Conservation (phyloP, 2,888 invertebrate genomes). For the Adelognathus sp. region DNA sequence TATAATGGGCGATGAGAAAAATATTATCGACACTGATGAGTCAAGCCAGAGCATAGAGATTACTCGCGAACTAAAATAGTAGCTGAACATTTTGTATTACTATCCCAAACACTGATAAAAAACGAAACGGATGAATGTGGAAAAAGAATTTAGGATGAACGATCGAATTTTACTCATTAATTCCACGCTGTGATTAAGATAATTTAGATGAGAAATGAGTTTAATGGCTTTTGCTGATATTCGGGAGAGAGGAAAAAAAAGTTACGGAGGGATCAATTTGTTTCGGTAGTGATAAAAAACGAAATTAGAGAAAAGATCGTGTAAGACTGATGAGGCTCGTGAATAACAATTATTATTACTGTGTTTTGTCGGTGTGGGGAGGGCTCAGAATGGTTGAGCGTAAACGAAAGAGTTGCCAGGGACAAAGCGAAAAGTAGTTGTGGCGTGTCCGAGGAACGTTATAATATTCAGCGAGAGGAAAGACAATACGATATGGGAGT, state of each 20-base stretch:
- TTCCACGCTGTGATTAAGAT: too few relatives aligned
- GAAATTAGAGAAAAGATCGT: not conserved
- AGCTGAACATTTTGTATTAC: too few relatives aligned
- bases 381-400: slow-evolving; percentile 23
- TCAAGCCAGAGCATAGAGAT: too few relatives aligned
- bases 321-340: not conserved
- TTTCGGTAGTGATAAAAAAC: not conserved
- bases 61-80: too few relatives aligned
- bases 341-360: not conserved
- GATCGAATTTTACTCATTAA: too few relatives aligned
- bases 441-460: slow-evolving; percentile 77
- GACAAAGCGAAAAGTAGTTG: slow-evolving; percentile 51
- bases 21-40: too few relatives aligned
- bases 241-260: not conserved
- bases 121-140: too few relatives aligned
- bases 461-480: slow-evolving; percentile 68
- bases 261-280: not conserved
- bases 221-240: too few relatives aligned
- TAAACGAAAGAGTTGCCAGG: slow-evolving; percentile 47
- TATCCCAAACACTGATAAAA: too few relatives aligned
- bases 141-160: too few relatives aligned
- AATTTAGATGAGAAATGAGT: too few relatives aligned
- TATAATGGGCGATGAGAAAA: not conserved
- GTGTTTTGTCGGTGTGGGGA: not conserved
- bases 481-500: slow-evolving; percentile 71